Evolutionary conservation across 2,113 vertebrate genomes (phyloP), one percentile per base, ranked within the genome.

Genomic region (Corapipo altera): DNA sequence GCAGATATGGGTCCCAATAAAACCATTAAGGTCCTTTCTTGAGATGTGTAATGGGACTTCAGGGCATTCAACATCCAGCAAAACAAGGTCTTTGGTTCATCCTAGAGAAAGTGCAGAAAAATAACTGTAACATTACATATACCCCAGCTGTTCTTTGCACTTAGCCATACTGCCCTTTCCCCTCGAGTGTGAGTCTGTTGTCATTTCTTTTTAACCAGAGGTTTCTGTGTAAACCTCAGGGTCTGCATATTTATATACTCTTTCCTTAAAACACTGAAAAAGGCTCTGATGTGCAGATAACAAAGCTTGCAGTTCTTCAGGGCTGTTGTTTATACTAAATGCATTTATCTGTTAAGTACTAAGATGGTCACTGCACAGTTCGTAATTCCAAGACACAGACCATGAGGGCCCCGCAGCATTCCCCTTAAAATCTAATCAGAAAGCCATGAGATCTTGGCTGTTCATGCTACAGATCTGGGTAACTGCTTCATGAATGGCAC

Each of bases 351-450:
- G 35, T 79, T 96, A 81, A 74, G 24, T 93, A 64, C 52, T 88
- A 55, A 77, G 90, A 83, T 80, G 55, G 89, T 85, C 85, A 88
- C 66, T 96, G 73, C n/a, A 27, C 49, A 69, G 44, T 89, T 93
- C 92, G 51, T 93, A 88, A 88, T 93, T 91, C 62, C 51, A 82
- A 85, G 73, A 70, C 78, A 90, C 65, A 78, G 91, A 95, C 88
- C 85, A 76, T 69, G 75, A 88, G 44, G 86, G 33, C 30, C 70
- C 39, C 90, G 91, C 81, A 74, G 48, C 30, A 87, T 90, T 93
- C 51, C 55, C 73, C 78, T 86, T 93, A 84, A 95, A 90, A 96
- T 92, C 58, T 82, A 77, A 70, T 83, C 88, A 91, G 87, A 96
- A 94, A 72, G 62, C 37, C 51, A 21, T 59, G 91, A 95, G 89